Base-by-base conservation (phyloP, 2,888 invertebrate species). In the Pachydiplax longipennis region DNA sequence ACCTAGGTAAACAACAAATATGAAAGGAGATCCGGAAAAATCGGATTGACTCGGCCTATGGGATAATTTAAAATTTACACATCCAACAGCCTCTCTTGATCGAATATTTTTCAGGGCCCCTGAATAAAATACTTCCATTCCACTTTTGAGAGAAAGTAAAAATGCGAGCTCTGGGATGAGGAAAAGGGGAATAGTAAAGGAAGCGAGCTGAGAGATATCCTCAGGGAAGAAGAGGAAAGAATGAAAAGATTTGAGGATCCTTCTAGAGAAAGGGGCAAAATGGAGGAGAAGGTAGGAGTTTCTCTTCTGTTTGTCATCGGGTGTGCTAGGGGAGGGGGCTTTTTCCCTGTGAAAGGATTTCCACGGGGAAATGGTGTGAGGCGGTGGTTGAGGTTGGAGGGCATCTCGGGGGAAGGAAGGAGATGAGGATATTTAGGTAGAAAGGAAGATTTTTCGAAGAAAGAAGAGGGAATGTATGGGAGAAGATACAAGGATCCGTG, bases 231-330 rank as follows among this genome's bases (percentile, higher is more conserved):
- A 18, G 22, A 40, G 81, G 58, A 53, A 83, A 58, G 83, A 87
- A 65, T 87, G 87, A 61, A 87, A 87, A 61, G 87, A 37, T 58
- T 37, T 53, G 61, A 87, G 61, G 87, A 35, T 35, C 58, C 87
- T 61, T 58, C 87, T 61, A 13, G 44, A 10, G 82, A 31, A 58
- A 25, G n/a, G 58, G 25, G 53, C 18, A 58, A 15, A 82, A 48
- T 8, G 40, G 80, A 48, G 48, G 82, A 25, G 44, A 48, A n/a
- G 48, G 12, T n/a, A 25, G 83, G 35, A 58, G 40, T 53, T 40
- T 25, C 25, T 44, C 25, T n/a, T 82, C 44, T 82, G 82, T 40
- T 40, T 58, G 58, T 53, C 25, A 48, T 58, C 58, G 58, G 13
- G 73, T 25, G 65, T 22, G 65, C n/a, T n/a, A 25, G 22, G 65